Base-by-base conservation (phyloP, 2,888 invertebrate species). In the Eupeodes luniger region DNA sequence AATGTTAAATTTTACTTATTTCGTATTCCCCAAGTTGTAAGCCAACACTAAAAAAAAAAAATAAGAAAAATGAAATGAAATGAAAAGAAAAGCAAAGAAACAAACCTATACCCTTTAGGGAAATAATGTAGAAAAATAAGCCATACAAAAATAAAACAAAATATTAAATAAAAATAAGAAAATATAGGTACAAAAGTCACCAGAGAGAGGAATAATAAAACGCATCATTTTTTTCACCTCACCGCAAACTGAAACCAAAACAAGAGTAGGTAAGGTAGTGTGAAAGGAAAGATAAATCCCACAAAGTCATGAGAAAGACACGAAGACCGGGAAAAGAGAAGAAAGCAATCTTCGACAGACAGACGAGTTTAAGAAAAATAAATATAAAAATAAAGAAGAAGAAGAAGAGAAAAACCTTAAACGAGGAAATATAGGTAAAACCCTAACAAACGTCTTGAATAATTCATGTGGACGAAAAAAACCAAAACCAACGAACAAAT, bases 401-500 rank as follows among this genome's bases (percentile, higher is more conserved):
- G 7, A 27, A 27, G 36, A 51, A 6, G 3, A 27, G 19, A 27
- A 64, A 49, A 66, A 66, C 66, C 66, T 66, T 49, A 66, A 69
- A 53, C 11, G 69, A 69, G 11, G 53, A 55, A 55, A 55, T 40
- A 72, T 36, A 59, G 34, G 34, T n/a, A 47, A 14, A 36, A 36
- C 27, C 53, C 44, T 55, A 59, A 62, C 70, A 49, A 74, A 57
- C 62, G 75, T 75, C 57, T 81, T 86, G 86, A 86, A 86, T 86
- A 82, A 86, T 86, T 86, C 79, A 86, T 86, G 79, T 57, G 69
- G 64, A 69, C 34, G 40, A 75, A 81, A 81, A 40, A 40, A 40
- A 40, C 9, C 4, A 40, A 40, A 40, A 40, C 40, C 40, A 59
- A 75, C 51, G 75, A 82, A 51, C 64, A 74, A 79, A 44, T 44